Evolutionary conservation across 2,888 invertebrate species (phyloP).

Genomic region (Gastrophysa polygoni): DNA sequence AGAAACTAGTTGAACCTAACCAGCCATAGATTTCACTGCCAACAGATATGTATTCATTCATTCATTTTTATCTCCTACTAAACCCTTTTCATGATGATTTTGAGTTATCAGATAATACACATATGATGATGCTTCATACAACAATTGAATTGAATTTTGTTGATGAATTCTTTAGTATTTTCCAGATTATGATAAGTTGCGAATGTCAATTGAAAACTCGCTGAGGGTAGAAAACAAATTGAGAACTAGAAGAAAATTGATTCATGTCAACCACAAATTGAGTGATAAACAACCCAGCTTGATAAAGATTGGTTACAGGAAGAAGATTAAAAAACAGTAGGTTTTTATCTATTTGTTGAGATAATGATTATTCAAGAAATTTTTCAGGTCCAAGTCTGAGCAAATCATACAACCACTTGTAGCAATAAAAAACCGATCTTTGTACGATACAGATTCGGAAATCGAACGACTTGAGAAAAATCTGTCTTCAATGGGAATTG

Average conservation of each 20-base stretch:
- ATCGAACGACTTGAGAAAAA: conserved; percentile 25
- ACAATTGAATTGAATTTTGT: too few relatives aligned
- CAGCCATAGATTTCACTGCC: too few relatives aligned
- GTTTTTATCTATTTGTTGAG: conserved; percentile 1
- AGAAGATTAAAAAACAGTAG: conserved; percentile 21
- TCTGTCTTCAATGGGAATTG: not conserved
- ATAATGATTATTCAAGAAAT: not conserved
- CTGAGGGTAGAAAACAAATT: conserved; percentile 12
- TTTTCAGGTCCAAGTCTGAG: conserved; percentile 19
- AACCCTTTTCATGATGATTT: not conserved
- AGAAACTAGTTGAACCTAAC: too few relatives aligned
- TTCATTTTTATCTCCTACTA: too few relatives aligned
- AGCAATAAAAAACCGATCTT: conserved; percentile 42
- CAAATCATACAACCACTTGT: conserved; percentile 9
- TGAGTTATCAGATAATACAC: not conserved
- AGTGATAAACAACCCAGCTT: conserved; percentile 11
- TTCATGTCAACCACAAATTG: not conserved
- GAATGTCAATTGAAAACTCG: conserved; percentile 28
- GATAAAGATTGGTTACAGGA: conserved; percentile 26
- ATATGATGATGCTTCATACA: too few relatives aligned
- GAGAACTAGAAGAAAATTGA: conserved; percentile 2
- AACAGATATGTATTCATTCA: too few relatives aligned
- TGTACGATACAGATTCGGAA: conserved; percentile 46
- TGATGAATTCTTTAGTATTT: conserved; percentile 19
- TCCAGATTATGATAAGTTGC: conserved; percentile 26